These are phyloP conservation scores for Anguilla obscura DNA, from an alignment of 2,797 vertebrate species.

Conservation along the genomic window DNA sequence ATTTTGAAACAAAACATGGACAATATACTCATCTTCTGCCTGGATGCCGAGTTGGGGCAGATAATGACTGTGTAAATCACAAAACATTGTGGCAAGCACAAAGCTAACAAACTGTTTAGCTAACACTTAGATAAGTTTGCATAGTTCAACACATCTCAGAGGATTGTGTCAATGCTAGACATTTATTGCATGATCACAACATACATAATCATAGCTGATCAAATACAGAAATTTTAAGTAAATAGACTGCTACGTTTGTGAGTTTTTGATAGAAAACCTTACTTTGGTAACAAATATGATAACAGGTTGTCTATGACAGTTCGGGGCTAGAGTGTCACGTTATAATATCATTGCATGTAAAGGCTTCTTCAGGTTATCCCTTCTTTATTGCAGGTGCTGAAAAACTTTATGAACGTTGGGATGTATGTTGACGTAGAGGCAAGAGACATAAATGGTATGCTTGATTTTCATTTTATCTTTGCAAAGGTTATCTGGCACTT, in stretches of 20 bases:
- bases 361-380: background rate
- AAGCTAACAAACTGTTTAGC: background rate
- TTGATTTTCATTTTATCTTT: background rate
- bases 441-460: slow-evolving; percentile 72
- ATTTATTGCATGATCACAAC: too few relatives aligned
- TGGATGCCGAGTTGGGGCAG: background rate
- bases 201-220: too few relatives aligned
- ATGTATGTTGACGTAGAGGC: slow-evolving; percentile 72
- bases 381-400: slow-evolving; percentile 72
- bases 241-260: background rate
- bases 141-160: background rate
- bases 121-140: background rate
- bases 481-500: background rate
- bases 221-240: background rate
- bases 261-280: background rate
- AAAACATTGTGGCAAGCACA: too few relatives aligned
- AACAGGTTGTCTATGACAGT: background rate
- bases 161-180: too few relatives aligned
- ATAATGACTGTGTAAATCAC: too few relatives aligned
- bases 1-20: background rate
- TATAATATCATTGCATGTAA: background rate
- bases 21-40: background rate
- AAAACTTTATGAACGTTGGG: slow-evolving; percentile 62
- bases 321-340: background rate
- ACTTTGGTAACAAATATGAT: too few relatives aligned